Conservation (phyloP, 2,888 invertebrate genomes). For the Baccha elongata region DNA sequence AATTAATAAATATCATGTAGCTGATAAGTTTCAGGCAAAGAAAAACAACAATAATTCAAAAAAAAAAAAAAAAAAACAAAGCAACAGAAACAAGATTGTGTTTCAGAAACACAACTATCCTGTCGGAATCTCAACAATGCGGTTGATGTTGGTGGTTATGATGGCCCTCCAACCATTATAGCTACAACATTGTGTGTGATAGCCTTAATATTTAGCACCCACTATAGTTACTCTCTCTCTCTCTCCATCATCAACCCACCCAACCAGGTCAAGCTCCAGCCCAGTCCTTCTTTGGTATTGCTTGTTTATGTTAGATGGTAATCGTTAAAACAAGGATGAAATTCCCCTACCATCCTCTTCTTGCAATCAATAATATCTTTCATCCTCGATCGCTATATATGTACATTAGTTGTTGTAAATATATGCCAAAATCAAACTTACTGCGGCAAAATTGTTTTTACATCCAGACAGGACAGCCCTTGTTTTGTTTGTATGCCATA, state of each 20-base stretch:
- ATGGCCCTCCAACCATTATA: conserved; percentile 4
- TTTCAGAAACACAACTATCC: conserved; percentile 30
- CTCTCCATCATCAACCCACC: not conserved
- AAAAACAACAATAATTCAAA: no score
- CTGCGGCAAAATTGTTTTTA: conserved; percentile 22
- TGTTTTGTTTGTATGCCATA: not conserved
- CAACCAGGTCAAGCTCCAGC: no score
- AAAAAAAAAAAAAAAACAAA: not conserved
- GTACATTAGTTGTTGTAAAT: no score
- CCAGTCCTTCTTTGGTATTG: not conserved
- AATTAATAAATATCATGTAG: conserved; percentile 54
- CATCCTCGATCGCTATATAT: conserved; percentile 34
- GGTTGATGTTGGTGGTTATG: conserved; percentile 16
- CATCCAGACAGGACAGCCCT: not conserved
- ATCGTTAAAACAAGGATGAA: conserved; percentile 27
- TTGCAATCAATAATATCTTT: conserved; percentile 53
- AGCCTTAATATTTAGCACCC: not conserved
- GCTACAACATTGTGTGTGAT: conserved; percentile 14
- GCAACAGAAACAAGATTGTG: conserved; percentile 14
- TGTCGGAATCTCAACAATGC: conserved; percentile 55
- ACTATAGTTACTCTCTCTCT: not conserved
- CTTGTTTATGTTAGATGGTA: conserved; percentile 15
- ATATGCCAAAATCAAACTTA: conserved; percentile 25
- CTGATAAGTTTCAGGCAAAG: conserved; percentile 14
- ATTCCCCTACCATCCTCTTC: not conserved